These are phyloP conservation scores for Spheniscus mendiculus DNA, from an alignment of 2,113 vertebrate species.

Conservation along the genomic window DNA sequence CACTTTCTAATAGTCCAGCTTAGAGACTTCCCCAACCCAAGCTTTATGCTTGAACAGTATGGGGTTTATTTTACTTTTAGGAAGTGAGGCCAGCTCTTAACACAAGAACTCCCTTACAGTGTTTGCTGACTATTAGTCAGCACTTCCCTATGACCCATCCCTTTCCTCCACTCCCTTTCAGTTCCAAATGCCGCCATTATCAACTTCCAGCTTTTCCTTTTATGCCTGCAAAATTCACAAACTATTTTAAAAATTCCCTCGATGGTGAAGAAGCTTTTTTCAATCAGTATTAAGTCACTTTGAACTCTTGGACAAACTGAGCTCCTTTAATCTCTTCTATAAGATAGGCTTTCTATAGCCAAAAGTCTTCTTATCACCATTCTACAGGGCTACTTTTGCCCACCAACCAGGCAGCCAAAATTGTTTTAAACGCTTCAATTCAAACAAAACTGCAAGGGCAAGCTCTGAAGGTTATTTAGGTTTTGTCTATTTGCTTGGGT, in stretches of 20 bases:
- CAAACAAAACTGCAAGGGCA: neutral
- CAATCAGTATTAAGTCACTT: neutral
- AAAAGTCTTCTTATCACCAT: neutral
- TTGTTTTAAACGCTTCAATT: neutral
- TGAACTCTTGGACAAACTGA: neutral
- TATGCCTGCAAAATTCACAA: neutral
- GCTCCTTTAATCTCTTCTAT: neutral
- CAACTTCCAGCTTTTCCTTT: neutral
- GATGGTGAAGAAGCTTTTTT: neutral
- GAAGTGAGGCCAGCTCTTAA: neutral
- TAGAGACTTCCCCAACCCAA: neutral
- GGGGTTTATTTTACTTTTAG: neutral
- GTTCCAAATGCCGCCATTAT: neutral
- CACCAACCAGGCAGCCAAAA: neutral
- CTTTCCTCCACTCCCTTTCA: slow-evolving; percentile 33
- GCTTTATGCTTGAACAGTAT: neutral
- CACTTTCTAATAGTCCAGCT: neutral
- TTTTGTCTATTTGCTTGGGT: neutral
- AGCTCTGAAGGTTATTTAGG: neutral
- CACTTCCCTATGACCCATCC: slow-evolving; percentile 31
- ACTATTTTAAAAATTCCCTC: neutral
- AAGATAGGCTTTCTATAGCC: neutral
- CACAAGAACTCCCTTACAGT: neutral
- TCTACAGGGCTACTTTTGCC: neutral
- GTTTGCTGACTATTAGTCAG: slow-evolving; percentile 47